Percentiles rank a stretch among this genome's conserved stretches.
phyloP scores from a whole-genome alignment of 2,888 invertebrate species.

The Zaprionus lineosus region DNA sequence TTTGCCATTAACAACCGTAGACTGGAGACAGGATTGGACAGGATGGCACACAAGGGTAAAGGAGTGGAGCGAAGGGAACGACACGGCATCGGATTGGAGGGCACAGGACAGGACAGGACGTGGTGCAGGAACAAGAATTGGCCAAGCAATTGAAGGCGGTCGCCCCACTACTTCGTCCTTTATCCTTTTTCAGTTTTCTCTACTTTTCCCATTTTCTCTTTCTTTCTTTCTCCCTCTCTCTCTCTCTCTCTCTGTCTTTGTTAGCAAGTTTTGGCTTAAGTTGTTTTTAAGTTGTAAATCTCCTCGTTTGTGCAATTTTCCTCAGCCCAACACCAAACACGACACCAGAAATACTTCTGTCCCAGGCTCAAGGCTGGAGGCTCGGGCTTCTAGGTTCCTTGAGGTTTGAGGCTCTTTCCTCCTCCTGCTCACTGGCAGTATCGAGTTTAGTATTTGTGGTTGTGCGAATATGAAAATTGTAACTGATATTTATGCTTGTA shows the following conservation, averaged over 20 bases:
- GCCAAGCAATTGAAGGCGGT: conserved; percentile 46
- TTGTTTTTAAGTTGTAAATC: conserved; percentile 79
- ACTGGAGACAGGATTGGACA: conserved; percentile 14
- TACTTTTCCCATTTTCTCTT: too few relatives aligned
- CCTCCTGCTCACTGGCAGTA: conserved; percentile 21
- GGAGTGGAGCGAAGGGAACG: too few relatives aligned
- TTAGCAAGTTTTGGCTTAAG: conserved; percentile 73
- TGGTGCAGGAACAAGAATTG: conserved; percentile 19
- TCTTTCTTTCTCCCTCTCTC: too few relatives aligned
- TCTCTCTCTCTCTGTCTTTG: conserved; percentile 40
- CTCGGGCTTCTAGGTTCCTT: too few relatives aligned
- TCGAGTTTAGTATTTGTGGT: conserved; percentile 63
- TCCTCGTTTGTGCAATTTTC: conserved; percentile 67
- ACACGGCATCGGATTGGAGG: too few relatives aligned
- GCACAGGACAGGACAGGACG: conserved; percentile 2
- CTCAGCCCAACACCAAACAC: conserved; percentile 1
- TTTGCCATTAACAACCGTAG: conserved; percentile 60
- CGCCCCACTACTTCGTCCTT: background rate
- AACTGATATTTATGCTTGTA: conserved; percentile 75
- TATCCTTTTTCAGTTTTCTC: too few relatives aligned
- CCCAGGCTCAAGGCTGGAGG: conserved; percentile 1
- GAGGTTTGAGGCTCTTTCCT: too few relatives aligned
- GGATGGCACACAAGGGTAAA: too few relatives aligned
- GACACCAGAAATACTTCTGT: conserved; percentile 22
- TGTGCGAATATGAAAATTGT: conserved; percentile 65